Percentiles rank a stretch among this genome's conserved stretches.
Conservation (phyloP, 1,140 invertebrate species). For the Tetragonula clypearis region DNA sequence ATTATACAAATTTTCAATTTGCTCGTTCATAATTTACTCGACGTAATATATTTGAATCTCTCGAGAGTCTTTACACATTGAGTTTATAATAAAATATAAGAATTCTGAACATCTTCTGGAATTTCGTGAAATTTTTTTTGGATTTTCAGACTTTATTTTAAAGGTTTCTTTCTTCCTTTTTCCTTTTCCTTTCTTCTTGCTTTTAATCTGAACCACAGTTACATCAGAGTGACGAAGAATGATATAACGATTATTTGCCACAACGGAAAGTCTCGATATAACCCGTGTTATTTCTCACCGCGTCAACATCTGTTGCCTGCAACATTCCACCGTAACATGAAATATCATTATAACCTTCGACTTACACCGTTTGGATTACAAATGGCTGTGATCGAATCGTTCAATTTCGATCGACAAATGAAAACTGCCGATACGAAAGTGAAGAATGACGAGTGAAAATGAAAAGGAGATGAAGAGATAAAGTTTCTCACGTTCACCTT, state of each 20-base stretch:
- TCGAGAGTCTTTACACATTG: background rate
- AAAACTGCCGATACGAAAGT: too few species aligned
- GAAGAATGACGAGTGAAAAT: too few species aligned
- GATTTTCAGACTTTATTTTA: background rate
- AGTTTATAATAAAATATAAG: too few species aligned
- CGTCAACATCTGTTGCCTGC: background rate
- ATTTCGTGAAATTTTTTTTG: too few species aligned
- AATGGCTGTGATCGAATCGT: background rate
- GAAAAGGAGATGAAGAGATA: too few species aligned
- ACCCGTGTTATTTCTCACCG: background rate
- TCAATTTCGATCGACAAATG: background rate
- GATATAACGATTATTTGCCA: conserved; percentile 22
- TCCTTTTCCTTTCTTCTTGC: too few species aligned
- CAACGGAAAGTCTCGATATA: background rate
- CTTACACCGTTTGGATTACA: background rate
- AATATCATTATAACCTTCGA: background rate
- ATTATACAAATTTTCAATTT: background rate
- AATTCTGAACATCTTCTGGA: too few species aligned
- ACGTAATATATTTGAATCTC: background rate
- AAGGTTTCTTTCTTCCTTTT: background rate
- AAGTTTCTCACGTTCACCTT: too few species aligned
- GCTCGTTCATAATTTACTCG: background rate
- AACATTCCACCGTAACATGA: background rate
- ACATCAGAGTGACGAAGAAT: too few species aligned
- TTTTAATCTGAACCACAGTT: background rate